These are phyloP conservation scores for Drosophila tanythrix DNA, from an alignment of 2,888 invertebrate genomes.

Conservation along the genomic window DNA sequence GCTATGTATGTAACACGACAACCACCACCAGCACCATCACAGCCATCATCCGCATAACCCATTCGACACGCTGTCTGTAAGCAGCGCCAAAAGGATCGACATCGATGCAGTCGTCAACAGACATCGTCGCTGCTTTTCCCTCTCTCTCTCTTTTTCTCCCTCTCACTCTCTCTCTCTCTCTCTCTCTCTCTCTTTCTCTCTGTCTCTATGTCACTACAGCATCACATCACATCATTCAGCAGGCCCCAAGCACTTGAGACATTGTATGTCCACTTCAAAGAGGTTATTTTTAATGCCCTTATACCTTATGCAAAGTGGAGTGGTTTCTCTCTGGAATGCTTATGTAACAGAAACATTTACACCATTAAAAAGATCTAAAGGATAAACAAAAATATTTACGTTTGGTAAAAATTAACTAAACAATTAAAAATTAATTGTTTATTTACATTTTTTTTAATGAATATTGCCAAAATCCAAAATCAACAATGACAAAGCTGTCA, in stretches of 20 bases:
- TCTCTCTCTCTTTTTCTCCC: slow-evolving; percentile 6
- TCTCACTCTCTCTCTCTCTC: slow-evolving; percentile 23
- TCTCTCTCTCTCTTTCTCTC: slow-evolving; percentile 32
- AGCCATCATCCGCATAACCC: slow-evolving; percentile 39
- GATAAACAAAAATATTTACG: background rate
- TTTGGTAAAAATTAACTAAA: background rate
- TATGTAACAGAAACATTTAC: slow-evolving; percentile 19
- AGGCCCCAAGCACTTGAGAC: slow-evolving; percentile 68
- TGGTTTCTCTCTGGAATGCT: slow-evolving; percentile 25
- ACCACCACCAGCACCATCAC: slow-evolving; percentile 5
- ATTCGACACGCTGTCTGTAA: slow-evolving; percentile 79
- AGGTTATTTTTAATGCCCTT: slow-evolving; percentile 63
- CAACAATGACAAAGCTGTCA: background rate
- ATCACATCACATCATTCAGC: slow-evolving; percentile 56
- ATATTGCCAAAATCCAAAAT: background rate
- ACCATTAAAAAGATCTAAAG: background rate
- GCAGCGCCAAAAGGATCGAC: slow-evolving; percentile 71
- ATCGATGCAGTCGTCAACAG: slow-evolving; percentile 65
- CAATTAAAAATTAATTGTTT: background rate
- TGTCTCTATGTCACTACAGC: slow-evolving; percentile 42
- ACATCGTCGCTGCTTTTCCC: slow-evolving; percentile 43
- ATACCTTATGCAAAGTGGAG: slow-evolving; percentile 37
- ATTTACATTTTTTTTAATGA: background rate
- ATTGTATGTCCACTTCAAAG: slow-evolving; percentile 70
- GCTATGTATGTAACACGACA: slow-evolving; percentile 4